These are phyloP conservation scores for Catamblyrhynchus diadema DNA, from an alignment of 2,797 vertebrate species.

Conservation along the genomic window DNA sequence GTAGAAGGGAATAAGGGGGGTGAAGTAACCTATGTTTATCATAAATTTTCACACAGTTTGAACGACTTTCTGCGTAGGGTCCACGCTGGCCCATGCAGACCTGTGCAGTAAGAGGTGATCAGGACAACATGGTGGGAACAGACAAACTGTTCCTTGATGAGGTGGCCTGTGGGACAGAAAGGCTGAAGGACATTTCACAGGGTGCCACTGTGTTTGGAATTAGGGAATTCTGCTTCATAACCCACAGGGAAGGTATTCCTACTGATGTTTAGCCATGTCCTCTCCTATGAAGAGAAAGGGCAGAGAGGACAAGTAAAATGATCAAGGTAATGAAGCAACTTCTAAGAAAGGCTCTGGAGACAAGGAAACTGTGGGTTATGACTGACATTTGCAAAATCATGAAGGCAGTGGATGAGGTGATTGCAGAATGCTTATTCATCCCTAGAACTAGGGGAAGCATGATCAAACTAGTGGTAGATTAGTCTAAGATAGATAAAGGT, in stretches of 20 bases:
- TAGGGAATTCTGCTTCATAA: neutral
- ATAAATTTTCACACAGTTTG: neutral
- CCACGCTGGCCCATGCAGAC: neutral
- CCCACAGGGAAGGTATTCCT: rapidly evolving
- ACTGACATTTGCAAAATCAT: neutral
- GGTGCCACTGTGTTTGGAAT: neutral
- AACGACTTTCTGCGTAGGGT: neutral
- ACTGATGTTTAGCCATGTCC: neutral
- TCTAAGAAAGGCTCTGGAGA: neutral
- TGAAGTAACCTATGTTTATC: neutral
- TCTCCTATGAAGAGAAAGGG: neutral
- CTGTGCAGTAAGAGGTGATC: neutral
- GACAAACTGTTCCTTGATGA: neutral
- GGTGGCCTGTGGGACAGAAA: neutral
- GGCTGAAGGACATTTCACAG: rapidly evolving
- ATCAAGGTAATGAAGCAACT: neutral
- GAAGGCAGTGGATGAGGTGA: neutral
- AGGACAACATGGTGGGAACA: rapidly evolving
- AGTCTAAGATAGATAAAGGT: neutral
- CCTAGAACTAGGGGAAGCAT: neutral
- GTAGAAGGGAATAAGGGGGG: neutral
- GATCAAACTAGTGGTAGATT: neutral
- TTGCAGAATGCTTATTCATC: neutral
- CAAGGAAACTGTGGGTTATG: neutral
- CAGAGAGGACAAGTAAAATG: neutral